A percentile compares a stretch with the other conserved stretches of the same genome.
These are phyloP conservation scores for Ailuropoda melanoleuca DNA, from an alignment of 2,113 vertebrate species.

Conservation along the genomic window DNA sequence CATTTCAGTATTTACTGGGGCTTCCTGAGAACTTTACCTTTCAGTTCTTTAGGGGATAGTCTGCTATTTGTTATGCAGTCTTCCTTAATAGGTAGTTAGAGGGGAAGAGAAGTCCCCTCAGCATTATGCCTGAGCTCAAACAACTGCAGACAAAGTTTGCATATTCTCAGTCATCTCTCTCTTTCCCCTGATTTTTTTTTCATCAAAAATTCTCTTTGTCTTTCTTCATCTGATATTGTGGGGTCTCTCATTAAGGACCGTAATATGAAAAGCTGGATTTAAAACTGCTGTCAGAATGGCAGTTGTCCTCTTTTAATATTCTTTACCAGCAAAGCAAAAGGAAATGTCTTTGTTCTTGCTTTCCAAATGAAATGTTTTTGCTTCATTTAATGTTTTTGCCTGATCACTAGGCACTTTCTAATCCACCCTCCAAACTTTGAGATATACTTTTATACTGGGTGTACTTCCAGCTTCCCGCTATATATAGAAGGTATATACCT, in stretches of 20 bases:
- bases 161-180: constrained; percentile 51
- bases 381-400: constrained; percentile 47
- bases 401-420: not conserved
- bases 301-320: constrained; percentile 44
- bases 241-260: constrained; percentile 66
- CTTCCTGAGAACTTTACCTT: constrained; percentile 72
- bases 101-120: constrained; percentile 27
- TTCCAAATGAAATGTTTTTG: constrained; percentile 42
- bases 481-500: not conserved
- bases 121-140: constrained; percentile 38
- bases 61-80: constrained; percentile 65
- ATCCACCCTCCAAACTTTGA: constrained; percentile 29
- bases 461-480: not conserved
- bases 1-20: constrained; percentile 52
- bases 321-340: constrained; percentile 55
- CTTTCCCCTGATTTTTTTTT: constrained; percentile 64
- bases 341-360: constrained; percentile 51
- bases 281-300: constrained; percentile 55
- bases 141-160: constrained; percentile 68
- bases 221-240: constrained; percentile 62
- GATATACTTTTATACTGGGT: not conserved
- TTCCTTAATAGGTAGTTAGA: constrained; percentile 48
- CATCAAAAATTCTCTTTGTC: constrained; percentile 77
- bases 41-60: constrained; percentile 39
- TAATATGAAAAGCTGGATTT: constrained; percentile 49